A percentile compares a stretch with the other conserved stretches of the same genome.
Conservation (phyloP, 2,888 invertebrate species). For the Rhyacophila evoluta region DNA sequence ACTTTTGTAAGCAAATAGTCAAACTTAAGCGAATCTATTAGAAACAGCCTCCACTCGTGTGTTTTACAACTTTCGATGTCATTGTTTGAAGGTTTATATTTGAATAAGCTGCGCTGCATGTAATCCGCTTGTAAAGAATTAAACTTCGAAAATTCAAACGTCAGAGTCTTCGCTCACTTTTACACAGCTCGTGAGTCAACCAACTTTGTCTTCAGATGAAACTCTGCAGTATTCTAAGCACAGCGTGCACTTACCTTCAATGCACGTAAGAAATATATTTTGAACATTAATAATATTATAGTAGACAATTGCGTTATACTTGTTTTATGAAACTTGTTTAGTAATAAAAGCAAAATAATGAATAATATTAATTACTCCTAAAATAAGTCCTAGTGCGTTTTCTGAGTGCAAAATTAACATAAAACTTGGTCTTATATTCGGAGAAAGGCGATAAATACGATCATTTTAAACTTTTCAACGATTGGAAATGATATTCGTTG, state of each 20-base stretch:
- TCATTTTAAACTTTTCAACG: too few relatives aligned
- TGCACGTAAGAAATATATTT: not conserved
- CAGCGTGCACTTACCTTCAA: not conserved
- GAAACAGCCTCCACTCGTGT: not conserved
- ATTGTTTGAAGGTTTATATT: conserved; percentile 23
- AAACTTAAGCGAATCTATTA: not conserved
- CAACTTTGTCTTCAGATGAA: conserved; percentile 4
- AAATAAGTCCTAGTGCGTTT: too few relatives aligned
- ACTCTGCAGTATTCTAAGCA: not conserved
- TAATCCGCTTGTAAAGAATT: conserved; percentile 39
- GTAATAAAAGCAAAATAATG: too few relatives aligned
- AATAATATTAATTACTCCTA: too few relatives aligned
- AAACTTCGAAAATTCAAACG: conserved; percentile 4
- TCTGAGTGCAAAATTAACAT: too few relatives aligned
- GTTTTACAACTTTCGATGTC: not conserved
- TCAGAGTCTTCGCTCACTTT: not conserved
- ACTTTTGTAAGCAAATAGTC: too few relatives aligned
- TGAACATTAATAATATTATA: too few relatives aligned
- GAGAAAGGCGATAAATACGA: too few relatives aligned
- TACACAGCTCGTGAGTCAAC: not conserved
- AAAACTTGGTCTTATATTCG: too few relatives aligned
- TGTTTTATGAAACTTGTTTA: too few relatives aligned
- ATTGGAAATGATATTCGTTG: too few relatives aligned
- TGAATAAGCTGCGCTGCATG: conserved; percentile 44
- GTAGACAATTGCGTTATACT: too few relatives aligned